Evolutionary conservation across 2,888 invertebrate genomes (phyloP), one percentile per base, ranked within the genome.

Genomic region (Oligia fasciuncula): DNA sequence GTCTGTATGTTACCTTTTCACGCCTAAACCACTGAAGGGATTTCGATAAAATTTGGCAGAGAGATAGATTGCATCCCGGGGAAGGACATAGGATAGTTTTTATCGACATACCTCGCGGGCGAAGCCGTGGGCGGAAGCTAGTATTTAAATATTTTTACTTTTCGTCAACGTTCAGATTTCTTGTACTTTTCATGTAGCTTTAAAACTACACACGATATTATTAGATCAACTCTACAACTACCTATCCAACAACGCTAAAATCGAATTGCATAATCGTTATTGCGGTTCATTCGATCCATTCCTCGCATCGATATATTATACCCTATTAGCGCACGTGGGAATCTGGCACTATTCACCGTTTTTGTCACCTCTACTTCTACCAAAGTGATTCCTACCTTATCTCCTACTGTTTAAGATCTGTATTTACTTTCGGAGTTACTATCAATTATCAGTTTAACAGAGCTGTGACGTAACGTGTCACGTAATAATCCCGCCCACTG

Each of bases 401-500:
- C n/a, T 11, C 0, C 11, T 35, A 43, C 14, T 1, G 0, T 1
- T 46, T 60, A 73, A 62, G 62, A 77, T 81, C 76, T n/a, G 49
- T 51, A 69, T 80, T 89, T 13, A 49, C 0, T 72, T 63, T 67
- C 11, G 5, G 40, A 14, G 49, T 66, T 70, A 14, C 19, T 71
- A 80, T 78, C 76, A 78, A 23, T 79, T 85, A 84, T 84, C 85
- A 76, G 74, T 68, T 23, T 87, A 80, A 79, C 84, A 81, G 57
- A 49, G 43, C 23, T 81, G 51, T 89, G 85, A 89, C 89, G 88
- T 85, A 76, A 81, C 14, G 40, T 19, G 11, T 84, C 80, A 85
- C 80, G 85, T 87, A 85, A 88, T 73, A 77, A 76, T 73, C 76
- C 86, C 83, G 81, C 87, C 87, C 81, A 88, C 89, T 75, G 23